Percentiles rank a stretch among this genome's conserved stretches.
Conservation (phyloP, 2,888 invertebrate species). For the Ctena decussata region DNA sequence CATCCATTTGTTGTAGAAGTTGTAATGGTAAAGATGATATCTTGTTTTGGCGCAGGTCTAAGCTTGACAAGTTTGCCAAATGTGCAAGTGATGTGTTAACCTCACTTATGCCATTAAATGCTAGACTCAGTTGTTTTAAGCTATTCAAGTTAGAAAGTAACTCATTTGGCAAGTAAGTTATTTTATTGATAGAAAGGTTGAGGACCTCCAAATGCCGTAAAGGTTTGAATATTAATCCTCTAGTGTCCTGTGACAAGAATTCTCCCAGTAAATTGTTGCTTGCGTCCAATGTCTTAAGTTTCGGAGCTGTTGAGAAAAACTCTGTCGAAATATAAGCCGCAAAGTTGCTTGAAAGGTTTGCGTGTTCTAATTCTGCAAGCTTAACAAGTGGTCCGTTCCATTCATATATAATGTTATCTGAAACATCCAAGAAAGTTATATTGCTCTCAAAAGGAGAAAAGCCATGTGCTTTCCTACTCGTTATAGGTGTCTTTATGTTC, state of each 20-base stretch:
- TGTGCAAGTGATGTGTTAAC: not conserved
- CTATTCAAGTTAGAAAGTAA: not conserved
- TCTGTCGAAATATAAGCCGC: not conserved
- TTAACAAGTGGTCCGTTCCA: conserved; percentile 19
- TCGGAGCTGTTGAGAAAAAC: not conserved
- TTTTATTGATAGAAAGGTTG: not conserved
- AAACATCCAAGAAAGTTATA: not conserved
- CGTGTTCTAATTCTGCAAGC: conserved; percentile 10
- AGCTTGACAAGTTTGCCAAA: not conserved
- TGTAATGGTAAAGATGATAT: conserved; percentile 10
- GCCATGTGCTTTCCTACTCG: not conserved
- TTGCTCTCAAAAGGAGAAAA: not conserved
- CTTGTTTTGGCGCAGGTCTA: conserved; percentile 9
- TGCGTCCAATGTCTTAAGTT: conserved; percentile 22
- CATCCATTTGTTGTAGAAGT: conserved; percentile 10
- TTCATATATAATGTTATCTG: not conserved
- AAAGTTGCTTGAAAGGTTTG: conserved; percentile 43
- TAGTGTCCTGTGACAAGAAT: not conserved
- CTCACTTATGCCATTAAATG: conserved; percentile 26
- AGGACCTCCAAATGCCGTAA: not conserved
- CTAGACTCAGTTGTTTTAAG: conserved; percentile 21
- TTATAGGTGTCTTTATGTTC: not conserved
- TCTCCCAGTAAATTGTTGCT: conserved; percentile 40
- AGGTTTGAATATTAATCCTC: conserved; percentile 1
- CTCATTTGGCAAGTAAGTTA: not conserved